These are phyloP conservation scores for Argyresthia goedartella DNA, from an alignment of 2,888 invertebrate species.

Conservation along the genomic window DNA sequence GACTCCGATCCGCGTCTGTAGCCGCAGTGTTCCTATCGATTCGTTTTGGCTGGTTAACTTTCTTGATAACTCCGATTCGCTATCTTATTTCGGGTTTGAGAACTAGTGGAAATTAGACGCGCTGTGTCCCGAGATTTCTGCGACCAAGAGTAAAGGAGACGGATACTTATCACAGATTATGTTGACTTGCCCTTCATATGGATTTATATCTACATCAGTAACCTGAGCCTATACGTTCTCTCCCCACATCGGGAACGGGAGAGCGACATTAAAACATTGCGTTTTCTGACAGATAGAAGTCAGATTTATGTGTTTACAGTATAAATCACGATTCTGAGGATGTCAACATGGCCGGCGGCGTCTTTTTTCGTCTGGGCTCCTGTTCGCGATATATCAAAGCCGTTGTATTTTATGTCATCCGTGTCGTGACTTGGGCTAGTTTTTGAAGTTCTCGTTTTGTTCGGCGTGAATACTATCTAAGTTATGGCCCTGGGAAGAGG, in stretches of 20 bases:
- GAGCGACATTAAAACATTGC: constrained; percentile 1
- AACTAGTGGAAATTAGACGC: background rate
- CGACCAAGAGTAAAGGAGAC: background rate
- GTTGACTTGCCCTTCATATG: too few relatives aligned
- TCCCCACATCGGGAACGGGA: too few relatives aligned
- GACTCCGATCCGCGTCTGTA: constrained; percentile 20
- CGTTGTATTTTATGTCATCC: constrained; percentile 42
- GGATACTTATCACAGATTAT: background rate
- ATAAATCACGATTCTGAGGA: constrained; percentile 55
- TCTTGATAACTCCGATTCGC: background rate
- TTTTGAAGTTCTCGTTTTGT: constrained; percentile 10
- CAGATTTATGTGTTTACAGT: constrained; percentile 72
- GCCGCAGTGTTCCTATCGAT: constrained; percentile 31
- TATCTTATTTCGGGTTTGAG: background rate
- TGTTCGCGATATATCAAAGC: constrained; percentile 45
- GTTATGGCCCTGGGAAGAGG: too few relatives aligned
- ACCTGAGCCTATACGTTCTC: too few relatives aligned
- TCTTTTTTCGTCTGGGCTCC: constrained; percentile 52
- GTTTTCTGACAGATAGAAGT: constrained; percentile 58
- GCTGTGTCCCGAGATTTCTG: background rate
- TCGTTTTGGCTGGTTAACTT: constrained; percentile 9
- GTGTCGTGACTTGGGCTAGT: constrained; percentile 22
- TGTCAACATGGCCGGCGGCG: constrained; percentile 29
- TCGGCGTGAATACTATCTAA: background rate
- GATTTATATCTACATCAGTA: too few relatives aligned